A percentile compares a stretch with the other conserved stretches of the same genome.
Evolutionary conservation across 2,888 invertebrate genomes (phyloP).

Genomic region (Drosophila pegasa): DNA sequence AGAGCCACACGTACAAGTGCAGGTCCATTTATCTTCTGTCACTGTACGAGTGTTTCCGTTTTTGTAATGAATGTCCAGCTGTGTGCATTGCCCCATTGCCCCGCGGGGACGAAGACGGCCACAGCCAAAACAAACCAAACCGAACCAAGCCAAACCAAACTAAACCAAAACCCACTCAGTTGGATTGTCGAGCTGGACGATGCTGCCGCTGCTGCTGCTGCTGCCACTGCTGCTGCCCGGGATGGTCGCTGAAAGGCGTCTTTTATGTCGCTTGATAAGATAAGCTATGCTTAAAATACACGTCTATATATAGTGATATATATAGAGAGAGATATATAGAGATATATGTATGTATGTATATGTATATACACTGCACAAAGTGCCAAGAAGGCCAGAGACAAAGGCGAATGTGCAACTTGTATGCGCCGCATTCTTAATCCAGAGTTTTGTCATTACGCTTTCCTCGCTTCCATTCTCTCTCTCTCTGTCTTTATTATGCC

Average conservation of each 20-base stretch:
- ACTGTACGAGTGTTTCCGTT: constrained; percentile 78
- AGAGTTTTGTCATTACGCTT: constrained; percentile 76
- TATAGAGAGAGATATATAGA: background rate
- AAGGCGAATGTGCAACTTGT: constrained; percentile 77
- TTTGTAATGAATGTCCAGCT: constrained; percentile 80
- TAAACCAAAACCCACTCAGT: constrained; percentile 52
- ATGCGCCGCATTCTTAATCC: constrained; percentile 77
- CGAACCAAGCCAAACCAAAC: constrained; percentile 47
- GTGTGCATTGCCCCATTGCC: constrained; percentile 73
- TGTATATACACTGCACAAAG: constrained; percentile 42
- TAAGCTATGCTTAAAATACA: constrained; percentile 80
- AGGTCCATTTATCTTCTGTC: constrained; percentile 79
- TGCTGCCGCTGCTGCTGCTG: constrained; percentile 20
- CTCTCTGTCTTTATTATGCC: background rate
- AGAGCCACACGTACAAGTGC: constrained; percentile 72
- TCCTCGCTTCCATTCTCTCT: constrained; percentile 19
- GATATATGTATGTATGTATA: constrained; percentile 36
- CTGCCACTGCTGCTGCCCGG: constrained; percentile 31
- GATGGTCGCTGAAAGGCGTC: constrained; percentile 77
- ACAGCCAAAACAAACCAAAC: constrained; percentile 46
- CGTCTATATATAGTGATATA: constrained; percentile 48
- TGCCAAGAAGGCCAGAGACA: constrained; percentile 50
- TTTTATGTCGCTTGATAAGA: constrained; percentile 79
- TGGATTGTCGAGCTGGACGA: constrained; percentile 63
- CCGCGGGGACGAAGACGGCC: constrained; percentile 60